These are phyloP conservation scores for Drosophila gaucha DNA, from an alignment of 2,888 invertebrate genomes.

Conservation along the genomic window DNA sequence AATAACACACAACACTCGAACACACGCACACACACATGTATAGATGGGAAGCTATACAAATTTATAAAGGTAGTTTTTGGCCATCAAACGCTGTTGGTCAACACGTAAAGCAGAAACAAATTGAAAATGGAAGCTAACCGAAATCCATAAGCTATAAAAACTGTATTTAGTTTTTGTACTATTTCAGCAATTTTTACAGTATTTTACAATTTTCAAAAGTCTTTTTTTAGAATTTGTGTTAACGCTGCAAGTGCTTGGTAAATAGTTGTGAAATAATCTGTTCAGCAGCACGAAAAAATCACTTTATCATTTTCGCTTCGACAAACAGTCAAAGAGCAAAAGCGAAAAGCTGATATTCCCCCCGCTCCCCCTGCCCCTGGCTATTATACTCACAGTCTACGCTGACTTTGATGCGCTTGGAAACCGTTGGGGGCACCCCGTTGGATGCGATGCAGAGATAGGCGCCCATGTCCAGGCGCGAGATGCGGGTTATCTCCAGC, in stretches of 20 bases:
- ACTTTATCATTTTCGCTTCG: conserved; percentile 51
- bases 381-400: conserved; percentile 93
- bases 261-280: conserved; percentile 27
- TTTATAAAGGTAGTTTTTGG: conserved; percentile 35
- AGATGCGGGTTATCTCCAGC: conserved; percentile 93
- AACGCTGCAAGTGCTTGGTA: conserved; percentile 26
- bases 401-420: conserved; percentile 96
- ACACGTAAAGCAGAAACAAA: conserved; percentile 58
- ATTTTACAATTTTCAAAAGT: conserved; percentile 14
- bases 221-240: conserved; percentile 29
- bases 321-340: conserved; percentile 28
- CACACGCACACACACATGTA: not conserved
- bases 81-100: conserved; percentile 41
- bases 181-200: conserved; percentile 26
- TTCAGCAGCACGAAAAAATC: conserved; percentile 21
- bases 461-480: conserved; percentile 95
- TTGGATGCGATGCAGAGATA: conserved; percentile 95
- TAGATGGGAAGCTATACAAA: conserved; percentile 18
- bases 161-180: conserved; percentile 33
- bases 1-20: conserved; percentile 26
- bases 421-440: conserved; percentile 95
- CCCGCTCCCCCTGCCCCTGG: not conserved
- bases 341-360: conserved; percentile 11
- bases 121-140: conserved; percentile 43
- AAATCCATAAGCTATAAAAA: conserved; percentile 22